These are phyloP conservation scores for Gonioctena quinquepunctata DNA, from an alignment of 1,140 invertebrate species.

Conservation along the genomic window DNA sequence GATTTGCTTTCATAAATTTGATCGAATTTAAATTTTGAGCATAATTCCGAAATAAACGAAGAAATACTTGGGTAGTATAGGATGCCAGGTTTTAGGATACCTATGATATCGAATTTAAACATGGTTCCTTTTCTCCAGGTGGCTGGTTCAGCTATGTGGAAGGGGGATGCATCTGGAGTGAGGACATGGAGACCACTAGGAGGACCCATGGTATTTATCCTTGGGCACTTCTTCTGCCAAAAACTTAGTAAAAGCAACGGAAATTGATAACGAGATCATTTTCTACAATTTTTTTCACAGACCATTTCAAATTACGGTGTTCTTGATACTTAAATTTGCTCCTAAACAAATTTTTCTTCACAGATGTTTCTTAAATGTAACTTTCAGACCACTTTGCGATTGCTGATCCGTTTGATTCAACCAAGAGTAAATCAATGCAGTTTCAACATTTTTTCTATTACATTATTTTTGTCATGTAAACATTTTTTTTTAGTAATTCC, in stretches of 20 bases:
- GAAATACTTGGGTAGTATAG: slow-evolving; percentile 31
- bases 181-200: slow-evolving; percentile 58
- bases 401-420: slow-evolving; percentile 54
- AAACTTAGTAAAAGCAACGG: slow-evolving; percentile 46
- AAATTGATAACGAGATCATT: slow-evolving; percentile 54
- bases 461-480: slow-evolving; percentile 21
- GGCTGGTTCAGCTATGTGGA: slow-evolving; percentile 47
- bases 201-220: slow-evolving; percentile 68
- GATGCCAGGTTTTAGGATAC: slow-evolving; percentile 52
- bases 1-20: slow-evolving; percentile 9
- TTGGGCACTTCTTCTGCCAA: slow-evolving; percentile 62
- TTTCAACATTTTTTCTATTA: slow-evolving; percentile 30
- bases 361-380: slow-evolving; percentile 35
- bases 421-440: slow-evolving; percentile 44
- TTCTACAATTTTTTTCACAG: slow-evolving; percentile 56
- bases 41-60: not conserved
- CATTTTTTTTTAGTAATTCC: slow-evolving; percentile 41
- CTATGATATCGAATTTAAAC: slow-evolving; percentile 54
- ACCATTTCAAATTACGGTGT: slow-evolving; percentile 23
- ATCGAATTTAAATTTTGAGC: not conserved
- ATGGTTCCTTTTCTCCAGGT: slow-evolving; percentile 57
- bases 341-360: slow-evolving; percentile 19
- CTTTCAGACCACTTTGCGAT: slow-evolving; percentile 53
- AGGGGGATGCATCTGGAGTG: slow-evolving; percentile 43
- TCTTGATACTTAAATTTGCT: slow-evolving; percentile 16